Evolutionary conservation across 2,113 vertebrate species (phyloP), one percentile per base, ranked within the genome.

Genomic region (Equus quagga): DNA sequence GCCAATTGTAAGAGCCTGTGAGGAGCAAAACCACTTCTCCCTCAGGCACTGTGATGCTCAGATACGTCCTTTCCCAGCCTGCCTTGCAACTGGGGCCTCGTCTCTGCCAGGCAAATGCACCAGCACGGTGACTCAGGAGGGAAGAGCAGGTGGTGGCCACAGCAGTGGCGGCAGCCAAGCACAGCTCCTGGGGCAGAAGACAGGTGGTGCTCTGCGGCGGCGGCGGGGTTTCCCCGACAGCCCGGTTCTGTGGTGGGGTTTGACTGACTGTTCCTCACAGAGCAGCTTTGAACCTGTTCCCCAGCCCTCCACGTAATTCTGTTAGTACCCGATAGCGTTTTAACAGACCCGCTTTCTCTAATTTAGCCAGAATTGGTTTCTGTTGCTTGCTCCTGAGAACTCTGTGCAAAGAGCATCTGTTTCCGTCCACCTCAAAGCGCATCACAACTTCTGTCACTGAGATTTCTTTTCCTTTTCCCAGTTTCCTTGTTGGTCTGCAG

Each of bases 191-290:
- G 72, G 21, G 36, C 60, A n/a, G 33, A 62, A 12, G 60, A 0
- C 4, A 2, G 28, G 4, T 15, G 1, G 36, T 33, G 64, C 41
- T 83, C 44, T 12, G 65, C 5, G 18, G 64, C 7, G 11, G 79
- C 3, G 21, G 1, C 3, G 8, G 28, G 46, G 5, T 14, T 86
- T 14, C 60, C 60, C n/a, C 60, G 0, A 0, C 2, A 41, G 60
- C n/a, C 88, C 28, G 4, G 70, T 6, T 54, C 62, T 76, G 62
- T 5, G 24, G 24, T 65, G 33, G 49, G 33, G 13, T 70, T 88
- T 75, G 28, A 33, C 23, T 69, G 24, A 17, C 4, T 69, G 62
- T 31, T 79, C 33, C 72, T 80, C 14, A 73, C 51, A 89, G 56
- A 24, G 41, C 69, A 49, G 62, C 62, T 64, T 18, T 56, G 83